Base-by-base conservation (phyloP, 2,113 vertebrate species). In the Saimiri boliviensis region DNA sequence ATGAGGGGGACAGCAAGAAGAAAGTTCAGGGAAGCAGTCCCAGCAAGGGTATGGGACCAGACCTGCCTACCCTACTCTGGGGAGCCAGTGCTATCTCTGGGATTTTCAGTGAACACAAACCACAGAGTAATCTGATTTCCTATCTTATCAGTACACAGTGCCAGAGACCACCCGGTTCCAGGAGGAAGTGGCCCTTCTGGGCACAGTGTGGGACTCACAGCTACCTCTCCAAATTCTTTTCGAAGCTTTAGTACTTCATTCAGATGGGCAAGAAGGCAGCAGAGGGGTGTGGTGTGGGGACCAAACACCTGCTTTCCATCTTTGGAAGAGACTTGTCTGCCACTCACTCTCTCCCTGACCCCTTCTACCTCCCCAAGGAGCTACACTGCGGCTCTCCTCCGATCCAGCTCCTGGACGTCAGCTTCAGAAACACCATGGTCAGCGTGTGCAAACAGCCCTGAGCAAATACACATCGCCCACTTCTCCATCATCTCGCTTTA, bases 401-500 rank as follows among this genome's bases (percentile, higher is more conserved):
- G 95, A 56, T 60, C 32, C 95, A 97, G 98, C 97, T 98, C 96
- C 17, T 5, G 96, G 97, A 98, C 97, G 98, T 98, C 93, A 87
- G 97, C 98, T 98, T 97, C 20, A 47, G 96, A 97, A 98, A 97
- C 98, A 97, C 96, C 97, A 86, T 77, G 95, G 98, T 97, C 98
- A 97, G 97, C 98, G 91, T 98, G 98, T 98, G 98, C 98, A 98
- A 98, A 98, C 98, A 98, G 97, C 98, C 98, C 98, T 97, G 97
- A 97, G 97, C 98, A 98, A 98, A 98, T 91, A 98, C 93, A 95
- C 86, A 89, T 96, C 40, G 63, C 85, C 95, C 85, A 74, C 83
- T 95, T 98, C 98, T 98, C 96, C 83, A 98, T 98, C 98, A 98
- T 98, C 98, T 98, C 95, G 95, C 98, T 97, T 98, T 96, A 97